A percentile compares a stretch with the other conserved stretches of the same genome.
These are phyloP conservation scores for pig (Sus scrofa) DNA, from an alignment of 2,113 vertebrate species.

Conservation along the genomic window T2T-Sscrofa CM000817.6:70315001-70315500, in stretches of 20 bases:
- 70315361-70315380: accelerated
- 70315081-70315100: neutral
- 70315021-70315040: neutral
- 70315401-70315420: accelerated
- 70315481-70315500: neutral
- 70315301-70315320: accelerated
- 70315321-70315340: accelerated
- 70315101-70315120: neutral
- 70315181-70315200: accelerated
- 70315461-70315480: neutral
- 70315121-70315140: neutral
- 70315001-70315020: neutral
- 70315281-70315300: neutral
- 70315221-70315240: neutral
- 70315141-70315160: neutral
- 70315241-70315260: accelerated
- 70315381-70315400: accelerated
- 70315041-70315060: accelerated
- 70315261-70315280: neutral
- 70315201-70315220: accelerated
- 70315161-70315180: accelerated
- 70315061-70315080: neutral
- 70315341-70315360: neutral
- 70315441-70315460: accelerated
- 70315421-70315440: accelerated